These are phyloP conservation scores for Spondyliosoma cantharus DNA, from an alignment of 2,797 vertebrate species.

Conservation along the genomic window DNA sequence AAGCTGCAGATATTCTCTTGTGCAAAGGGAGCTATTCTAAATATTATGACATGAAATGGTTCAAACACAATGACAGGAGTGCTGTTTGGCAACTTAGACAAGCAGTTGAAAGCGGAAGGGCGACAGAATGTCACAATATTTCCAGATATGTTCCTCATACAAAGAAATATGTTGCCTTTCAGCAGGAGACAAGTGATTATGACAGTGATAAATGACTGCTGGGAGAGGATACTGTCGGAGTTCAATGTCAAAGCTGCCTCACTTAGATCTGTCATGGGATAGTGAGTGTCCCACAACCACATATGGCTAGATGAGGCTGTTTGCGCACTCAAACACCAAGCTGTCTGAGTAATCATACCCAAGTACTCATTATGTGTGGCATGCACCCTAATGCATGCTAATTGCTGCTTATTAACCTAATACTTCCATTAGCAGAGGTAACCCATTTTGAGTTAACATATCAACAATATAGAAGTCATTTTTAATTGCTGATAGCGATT, in stretches of 20 bases:
- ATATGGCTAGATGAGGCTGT: constrained; percentile 61
- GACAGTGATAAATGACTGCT: constrained; percentile 55
- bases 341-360: constrained; percentile 70
- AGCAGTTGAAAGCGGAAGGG: constrained; percentile 47
- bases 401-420: constrained; percentile 73
- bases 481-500: constrained; percentile 35
- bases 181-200: constrained; percentile 51
- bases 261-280: constrained; percentile 66
- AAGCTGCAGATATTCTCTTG: constrained; percentile 71
- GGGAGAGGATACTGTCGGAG: constrained; percentile 49
- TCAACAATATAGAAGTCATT: constrained; percentile 44
- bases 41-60: constrained; percentile 70
- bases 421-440: constrained; percentile 54
- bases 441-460: constrained; percentile 42
- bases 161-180: constrained; percentile 59
- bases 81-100: constrained; percentile 63
- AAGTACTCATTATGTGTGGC: constrained; percentile 73
- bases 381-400: constrained; percentile 75
- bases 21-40: constrained; percentile 64
- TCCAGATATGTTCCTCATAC: constrained; percentile 50
- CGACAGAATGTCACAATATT: constrained; percentile 67
- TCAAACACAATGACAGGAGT: constrained; percentile 60
- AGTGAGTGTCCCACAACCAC: constrained; percentile 51
- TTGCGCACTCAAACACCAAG: constrained; percentile 72
- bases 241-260: constrained; percentile 53